Percentiles rank a stretch among this genome's conserved stretches.
Conservation (phyloP, 2,888 invertebrate species). For the Prostheceraeus crozeri region DNA sequence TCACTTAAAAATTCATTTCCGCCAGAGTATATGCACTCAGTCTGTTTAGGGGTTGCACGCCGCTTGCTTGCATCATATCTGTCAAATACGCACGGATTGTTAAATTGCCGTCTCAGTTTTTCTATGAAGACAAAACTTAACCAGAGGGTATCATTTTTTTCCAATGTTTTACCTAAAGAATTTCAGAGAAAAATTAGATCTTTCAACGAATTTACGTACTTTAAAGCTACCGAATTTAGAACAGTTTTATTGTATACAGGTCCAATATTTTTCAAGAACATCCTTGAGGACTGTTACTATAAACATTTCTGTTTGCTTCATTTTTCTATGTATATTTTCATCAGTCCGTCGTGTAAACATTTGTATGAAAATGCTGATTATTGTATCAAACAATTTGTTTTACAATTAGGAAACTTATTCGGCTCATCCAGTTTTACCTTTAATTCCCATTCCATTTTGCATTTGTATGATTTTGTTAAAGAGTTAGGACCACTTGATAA, state of each 20-base stretch:
- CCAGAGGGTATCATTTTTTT: neutral
- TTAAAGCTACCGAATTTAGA: slow-evolving; percentile 15
- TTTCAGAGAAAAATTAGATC: slow-evolving; percentile 17
- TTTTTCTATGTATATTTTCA: slow-evolving; percentile 37
- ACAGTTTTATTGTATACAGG: slow-evolving; percentile 4
- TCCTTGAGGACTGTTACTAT: slow-evolving; percentile 35
- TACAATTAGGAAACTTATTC: slow-evolving; percentile 34
- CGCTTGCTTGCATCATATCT: slow-evolving; percentile 11
- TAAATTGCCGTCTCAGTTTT: slow-evolving; percentile 5
- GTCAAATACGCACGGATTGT: slow-evolving; percentile 10
- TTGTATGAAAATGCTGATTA: slow-evolving; percentile 39
- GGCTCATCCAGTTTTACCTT: slow-evolving; percentile 37
- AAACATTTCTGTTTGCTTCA: slow-evolving; percentile 39
- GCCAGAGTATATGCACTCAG: slow-evolving; percentile 40
- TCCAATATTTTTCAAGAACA: slow-evolving; percentile 32
- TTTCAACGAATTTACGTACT: slow-evolving; percentile 12
- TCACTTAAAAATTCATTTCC: slow-evolving; percentile 37
- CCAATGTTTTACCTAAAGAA: slow-evolving; percentile 11
- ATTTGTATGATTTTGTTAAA: slow-evolving; percentile 39
- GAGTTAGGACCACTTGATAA: slow-evolving; percentile 38
- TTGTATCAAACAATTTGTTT: slow-evolving; percentile 38
- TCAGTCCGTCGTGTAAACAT: slow-evolving; percentile 15
- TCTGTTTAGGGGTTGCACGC: neutral
- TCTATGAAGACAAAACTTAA: neutral
- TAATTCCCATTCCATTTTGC: slow-evolving; percentile 40